Evolutionary conservation across 2,113 vertebrate genomes (phyloP), one percentile per base, ranked within the genome.

Genomic region (Grammomys dolichurus): DNA sequence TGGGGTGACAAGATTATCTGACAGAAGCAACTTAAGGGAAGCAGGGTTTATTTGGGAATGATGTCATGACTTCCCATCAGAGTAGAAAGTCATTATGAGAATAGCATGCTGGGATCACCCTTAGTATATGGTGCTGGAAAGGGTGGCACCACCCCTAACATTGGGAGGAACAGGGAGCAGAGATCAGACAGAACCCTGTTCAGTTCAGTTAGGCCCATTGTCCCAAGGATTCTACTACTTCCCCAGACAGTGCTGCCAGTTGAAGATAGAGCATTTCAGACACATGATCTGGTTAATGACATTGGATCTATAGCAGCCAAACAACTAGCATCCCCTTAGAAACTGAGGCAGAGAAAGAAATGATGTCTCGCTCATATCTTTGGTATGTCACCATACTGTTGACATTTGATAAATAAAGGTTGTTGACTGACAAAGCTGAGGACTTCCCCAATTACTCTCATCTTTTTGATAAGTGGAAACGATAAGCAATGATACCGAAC

Each of bases 281-380:
- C 60, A 67, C 8, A 46, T 51, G 46, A 70, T 8, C 65, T 70
- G 70, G 17, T 70, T 36, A 14, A 33, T 3, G 65, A n/a, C 19
- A 70, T 16, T 26, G 1, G 36, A 87, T 5, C 46, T 46, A 14
- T 26, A 51, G 73, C 51, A 91, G 3, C 20, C 8, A 51, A 24
- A 8, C 19, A 26, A 22, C 43, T 6, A 28, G 20, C 16, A 40
- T 6, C 0, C 0, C n/a, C 10, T 24, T 28, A 84, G 82, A 93
- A 90, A 95, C 85, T 40, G 51, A 95, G 75, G 76, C 36, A 63
- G 40, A 56, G 36, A 70, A 40, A 93, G 9, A 46, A 76, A 33
- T 12, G 3, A 8, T 24, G 0, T 54, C 19, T 69, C 28, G 13
- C 12, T 36, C n/a, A 70, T 24, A 40, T 54, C 33, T 73, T 77